A percentile compares a stretch with the other conserved stretches of the same genome.
Conservation (phyloP, 2,888 invertebrate species). For the Atethmia centrago region DNA sequence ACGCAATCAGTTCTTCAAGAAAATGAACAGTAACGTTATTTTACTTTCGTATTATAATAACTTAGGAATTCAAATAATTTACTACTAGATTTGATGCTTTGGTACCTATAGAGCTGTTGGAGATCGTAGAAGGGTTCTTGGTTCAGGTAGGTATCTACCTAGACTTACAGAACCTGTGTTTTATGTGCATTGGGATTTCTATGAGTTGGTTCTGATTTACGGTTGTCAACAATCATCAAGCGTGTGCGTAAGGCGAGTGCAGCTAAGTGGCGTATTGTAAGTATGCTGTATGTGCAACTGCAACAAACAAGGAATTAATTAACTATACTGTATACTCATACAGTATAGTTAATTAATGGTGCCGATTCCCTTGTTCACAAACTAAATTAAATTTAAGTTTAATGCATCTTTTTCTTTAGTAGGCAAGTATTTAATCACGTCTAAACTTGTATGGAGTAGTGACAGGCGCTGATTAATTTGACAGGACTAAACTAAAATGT, state of each 20-base stretch:
- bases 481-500: no score
- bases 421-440: no score
- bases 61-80: background rate
- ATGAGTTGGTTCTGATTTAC: background rate
- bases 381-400: no score
- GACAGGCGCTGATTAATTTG: no score
- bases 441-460: no score
- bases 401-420: no score
- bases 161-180: background rate
- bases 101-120: background rate
- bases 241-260: no score
- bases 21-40: constrained; percentile 79
- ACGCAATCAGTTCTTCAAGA: constrained; percentile 81
- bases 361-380: no score
- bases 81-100: background rate
- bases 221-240: background rate
- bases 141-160: background rate
- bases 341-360: no score
- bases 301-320: background rate
- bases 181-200: background rate
- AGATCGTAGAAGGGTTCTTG: background rate
- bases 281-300: background rate
- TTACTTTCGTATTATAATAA: background rate
- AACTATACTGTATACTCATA: background rate
- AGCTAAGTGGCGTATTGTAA: no score